A percentile compares a stretch with the other conserved stretches of the same genome.
Evolutionary conservation across 2,113 vertebrate species (phyloP).

Genomic region (Pomatorhinus ruficollis): DNA sequence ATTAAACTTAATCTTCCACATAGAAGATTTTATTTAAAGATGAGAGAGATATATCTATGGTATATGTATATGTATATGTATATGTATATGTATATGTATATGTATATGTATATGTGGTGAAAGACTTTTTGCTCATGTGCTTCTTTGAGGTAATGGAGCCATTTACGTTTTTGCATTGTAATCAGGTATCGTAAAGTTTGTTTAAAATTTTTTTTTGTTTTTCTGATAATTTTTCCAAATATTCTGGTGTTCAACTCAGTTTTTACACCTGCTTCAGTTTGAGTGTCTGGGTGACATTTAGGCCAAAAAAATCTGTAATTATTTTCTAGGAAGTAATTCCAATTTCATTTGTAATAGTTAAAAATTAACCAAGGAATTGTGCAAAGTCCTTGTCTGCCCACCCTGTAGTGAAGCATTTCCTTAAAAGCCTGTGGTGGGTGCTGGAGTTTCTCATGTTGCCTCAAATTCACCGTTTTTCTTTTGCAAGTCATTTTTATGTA

Average conservation of each 20-base stretch:
- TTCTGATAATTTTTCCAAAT: not conserved
- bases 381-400: not conserved
- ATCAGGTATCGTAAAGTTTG: not conserved
- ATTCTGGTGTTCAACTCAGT: not conserved
- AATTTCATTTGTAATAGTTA: not conserved
- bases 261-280: not conserved
- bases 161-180: not conserved
- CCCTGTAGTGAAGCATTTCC: not conserved
- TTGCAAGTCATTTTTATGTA: not conserved
- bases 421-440: not conserved
- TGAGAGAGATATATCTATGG: not conserved
- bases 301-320: not conserved
- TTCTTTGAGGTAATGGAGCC: not conserved
- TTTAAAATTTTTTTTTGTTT: not conserved
- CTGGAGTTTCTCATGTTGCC: not conserved
- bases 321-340: not conserved
- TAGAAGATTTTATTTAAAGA: not conserved
- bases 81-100: not conserved
- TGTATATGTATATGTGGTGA: not conserved
- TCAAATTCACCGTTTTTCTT: not conserved
- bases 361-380: not conserved
- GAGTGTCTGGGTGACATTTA: not conserved
- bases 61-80: not conserved
- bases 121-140: not conserved
- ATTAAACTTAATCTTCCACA: not conserved